A percentile compares a stretch with the other conserved stretches of the same genome.
phyloP scores from a whole-genome alignment of 1,140 invertebrate genomes.

The Magallana ariakensis region DNA sequence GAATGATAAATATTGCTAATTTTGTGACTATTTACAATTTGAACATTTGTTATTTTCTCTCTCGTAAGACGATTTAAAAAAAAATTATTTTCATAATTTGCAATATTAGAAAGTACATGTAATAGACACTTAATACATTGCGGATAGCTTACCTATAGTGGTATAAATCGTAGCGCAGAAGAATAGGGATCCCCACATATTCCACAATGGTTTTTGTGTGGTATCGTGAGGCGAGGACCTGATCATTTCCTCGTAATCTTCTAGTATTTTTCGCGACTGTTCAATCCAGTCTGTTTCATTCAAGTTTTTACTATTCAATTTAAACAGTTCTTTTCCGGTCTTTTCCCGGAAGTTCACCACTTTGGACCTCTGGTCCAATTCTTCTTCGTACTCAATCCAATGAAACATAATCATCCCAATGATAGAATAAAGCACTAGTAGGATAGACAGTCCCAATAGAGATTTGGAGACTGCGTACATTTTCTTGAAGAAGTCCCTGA shows the following conservation, averaged over 20 bases:
- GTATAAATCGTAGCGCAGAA: slow-evolving; percentile 64
- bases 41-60: no score
- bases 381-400: slow-evolving; percentile 41
- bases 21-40: no score
- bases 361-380: slow-evolving; percentile 42
- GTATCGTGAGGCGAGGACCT: slow-evolving; percentile 4
- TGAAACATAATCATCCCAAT: slow-evolving; percentile 45
- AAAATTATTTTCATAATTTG: no score
- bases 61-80: no score
- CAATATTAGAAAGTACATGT: no score
- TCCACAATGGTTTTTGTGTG: slow-evolving; percentile 50
- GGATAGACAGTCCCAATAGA: slow-evolving; percentile 44
- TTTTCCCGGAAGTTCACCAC: slow-evolving; percentile 30
- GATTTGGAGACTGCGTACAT: slow-evolving; percentile 45
- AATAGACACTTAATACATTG: no score
- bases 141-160: slow-evolving; percentile 58
- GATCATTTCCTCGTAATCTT: slow-evolving; percentile 39
- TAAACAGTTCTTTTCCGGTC: slow-evolving; percentile 18
- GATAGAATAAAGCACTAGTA: slow-evolving; percentile 45
- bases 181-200: slow-evolving; percentile 55
- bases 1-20: no score
- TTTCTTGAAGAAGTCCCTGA: slow-evolving; percentile 26
- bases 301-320: slow-evolving; percentile 6
- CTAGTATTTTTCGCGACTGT: slow-evolving; percentile 20
- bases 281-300: slow-evolving; percentile 38